Base-by-base conservation (phyloP, 1,140 invertebrate genomes). In the Ostrea edulis region DNA sequence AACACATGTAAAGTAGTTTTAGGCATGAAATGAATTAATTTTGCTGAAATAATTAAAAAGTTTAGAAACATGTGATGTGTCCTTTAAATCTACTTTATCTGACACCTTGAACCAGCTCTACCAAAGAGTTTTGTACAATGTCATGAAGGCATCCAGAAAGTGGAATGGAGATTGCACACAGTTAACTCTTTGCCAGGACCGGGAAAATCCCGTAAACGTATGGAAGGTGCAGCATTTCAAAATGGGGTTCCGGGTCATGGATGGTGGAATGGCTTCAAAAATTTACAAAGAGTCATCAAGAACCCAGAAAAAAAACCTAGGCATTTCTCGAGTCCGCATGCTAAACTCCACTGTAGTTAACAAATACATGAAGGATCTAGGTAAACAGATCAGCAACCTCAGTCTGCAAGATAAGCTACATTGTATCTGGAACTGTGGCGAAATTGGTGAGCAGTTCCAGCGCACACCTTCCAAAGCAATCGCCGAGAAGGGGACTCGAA, bases 381-480 rank as follows among this genome's bases (percentile, higher is more conserved):
- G 54, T 2, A 12, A 81, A 20, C 55, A 55, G 17, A 25, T 88
- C 4, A 20, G 4, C 14, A 12, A 84, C 14, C 55, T 88, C 0
- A 83, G 51, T 51, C n/a, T 86, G 2, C 8, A 52, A 3, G 5
- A 86, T 7, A 86, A 82, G 20, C 88, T 71, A 0, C 20, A 88
- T 8, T 14, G 11, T 0, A 86, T 86, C 29, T 87, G 88, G 84
- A 86, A 89, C 52, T 85, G 81, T 44, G 85, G 84, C 22, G 77
- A 87, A 84, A 58, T n/a, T 54, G 35, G 35, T 44, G 5, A 44
- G 5, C 35, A 44, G 35, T 44, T 44, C 35, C 5, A 44, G 35
- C 35, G 35, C 35, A 2, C 35, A 44, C 35, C 5, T 44, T 44
- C 35, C 35, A 44, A 44, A 44, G 35, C 35, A 44, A 44, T 2